Conservation (phyloP, 2,888 invertebrate genomes). For the Plagodis dolabraria region DNA sequence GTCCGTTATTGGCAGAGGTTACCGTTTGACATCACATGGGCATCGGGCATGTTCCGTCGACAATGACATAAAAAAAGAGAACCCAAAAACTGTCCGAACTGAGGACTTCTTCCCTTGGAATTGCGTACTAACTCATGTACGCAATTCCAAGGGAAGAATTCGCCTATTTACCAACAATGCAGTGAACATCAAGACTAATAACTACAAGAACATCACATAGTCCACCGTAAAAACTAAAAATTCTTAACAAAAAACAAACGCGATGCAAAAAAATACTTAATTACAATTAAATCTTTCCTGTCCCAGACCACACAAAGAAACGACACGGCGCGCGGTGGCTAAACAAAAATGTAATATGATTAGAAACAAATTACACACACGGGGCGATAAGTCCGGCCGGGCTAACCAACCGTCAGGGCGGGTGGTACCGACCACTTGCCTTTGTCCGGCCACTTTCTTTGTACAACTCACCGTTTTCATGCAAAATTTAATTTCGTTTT, state of each 20-base stretch:
- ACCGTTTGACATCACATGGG: too few relatives aligned
- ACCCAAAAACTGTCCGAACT: too few relatives aligned
- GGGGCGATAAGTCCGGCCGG: slow-evolving; percentile 61
- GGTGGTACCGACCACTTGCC: slow-evolving; percentile 64
- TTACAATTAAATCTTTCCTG: slow-evolving; percentile 56
- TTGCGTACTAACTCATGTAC: too few relatives aligned
- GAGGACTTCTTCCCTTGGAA: too few relatives aligned
- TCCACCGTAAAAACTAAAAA: slow-evolving; percentile 55
- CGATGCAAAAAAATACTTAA: slow-evolving; percentile 43
- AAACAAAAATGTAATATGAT: slow-evolving; percentile 78
- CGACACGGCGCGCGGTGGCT: slow-evolving; percentile 37
- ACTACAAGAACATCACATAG: slow-evolving; percentile 16
- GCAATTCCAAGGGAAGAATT: too few relatives aligned
- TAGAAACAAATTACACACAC: slow-evolving; percentile 79
- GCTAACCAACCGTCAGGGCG: slow-evolving; percentile 70
- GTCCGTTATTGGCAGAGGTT: too few relatives aligned
- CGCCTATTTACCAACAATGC: too few relatives aligned
- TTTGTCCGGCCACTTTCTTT: slow-evolving; percentile 82
- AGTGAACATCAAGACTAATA: too few relatives aligned
- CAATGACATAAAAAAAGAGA: too few relatives aligned
- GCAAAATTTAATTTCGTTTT: slow-evolving; percentile 85
- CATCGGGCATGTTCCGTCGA: too few relatives aligned
- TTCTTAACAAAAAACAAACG: slow-evolving; percentile 73
- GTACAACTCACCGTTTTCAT: slow-evolving; percentile 83
- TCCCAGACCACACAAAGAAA: slow-evolving; percentile 49